Base-by-base conservation (phyloP, 1,140 invertebrate species). In the Drosophila biarmipes region DNA sequence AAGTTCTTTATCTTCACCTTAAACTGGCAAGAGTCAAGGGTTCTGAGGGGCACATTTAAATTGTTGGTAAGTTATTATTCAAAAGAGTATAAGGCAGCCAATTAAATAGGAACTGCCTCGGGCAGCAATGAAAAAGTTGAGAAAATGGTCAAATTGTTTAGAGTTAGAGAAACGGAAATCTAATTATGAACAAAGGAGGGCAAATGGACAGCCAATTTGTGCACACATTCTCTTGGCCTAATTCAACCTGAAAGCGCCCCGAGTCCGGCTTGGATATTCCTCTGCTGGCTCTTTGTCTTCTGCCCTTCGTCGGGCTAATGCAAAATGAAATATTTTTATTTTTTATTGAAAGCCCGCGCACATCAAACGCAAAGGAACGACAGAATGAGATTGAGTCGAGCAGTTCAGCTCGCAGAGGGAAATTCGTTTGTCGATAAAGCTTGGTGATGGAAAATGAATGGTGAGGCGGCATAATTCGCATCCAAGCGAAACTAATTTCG, bases 291-390 rank as follows among this genome's bases (percentile, higher is more conserved):
- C 43, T 46, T 67, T 67, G 55, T 59, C 35, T 57, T 51, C 24
- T 27, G 37, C 48, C 15, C 24, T 34, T 38, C 34, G 40, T 54
- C 64, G 59, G 54, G 43, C 43, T 73, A 73, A 77, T 67, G 58
- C 78, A 75, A 73, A 84, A 68, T 84, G 75, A 86, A 85, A 85
- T 85, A 80, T 86, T 86, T 84, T 51, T 69, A 46, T 52, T 53
- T 73, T 74, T 64, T 52, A 64, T 64, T 74, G 72, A 64, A 73
- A 51, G 52, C 19, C 52, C 8, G 15, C 24, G 21, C 40, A 56
- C 72, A 66, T 74, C 71, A 74, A 74, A 74, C 37, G 49, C 49
- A 31, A 24, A 10, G 55, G 21, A 29, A 6, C 10, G 15, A 10
- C 15, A 12, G 27, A n/a, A 29, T 2, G 14, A 37, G 61, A 69